Conservation (phyloP, 2,113 vertebrate genomes). For the Fregata magnificens region DNA sequence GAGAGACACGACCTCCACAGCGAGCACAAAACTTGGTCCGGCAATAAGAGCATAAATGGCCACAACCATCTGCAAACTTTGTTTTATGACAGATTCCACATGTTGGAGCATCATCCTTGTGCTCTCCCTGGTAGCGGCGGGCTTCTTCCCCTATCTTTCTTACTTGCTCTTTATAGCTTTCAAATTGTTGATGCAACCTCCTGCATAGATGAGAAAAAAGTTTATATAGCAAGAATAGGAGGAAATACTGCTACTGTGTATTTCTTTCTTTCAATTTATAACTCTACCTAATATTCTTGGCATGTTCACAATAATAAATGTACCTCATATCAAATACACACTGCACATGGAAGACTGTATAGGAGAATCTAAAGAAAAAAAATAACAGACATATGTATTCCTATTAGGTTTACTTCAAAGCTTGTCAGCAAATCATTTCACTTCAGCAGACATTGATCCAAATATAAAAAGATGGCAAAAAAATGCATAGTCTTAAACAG, state of each 20-base stretch:
- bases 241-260: neutral
- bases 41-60: conserved; percentile 97
- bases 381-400: neutral
- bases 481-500: neutral
- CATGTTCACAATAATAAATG: neutral
- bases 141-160: conserved; percentile 95
- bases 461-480: neutral
- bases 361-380: neutral
- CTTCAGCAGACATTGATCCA: neutral
- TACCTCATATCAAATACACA: neutral
- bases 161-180: conserved; percentile 99
- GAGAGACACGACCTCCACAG: conserved; percentile 94
- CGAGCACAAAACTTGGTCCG: conserved; percentile 98
- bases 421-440: neutral
- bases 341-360: neutral
- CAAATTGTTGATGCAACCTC: conserved; percentile 98
- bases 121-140: conserved; percentile 89
- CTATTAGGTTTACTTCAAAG: neutral
- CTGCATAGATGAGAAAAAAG: conserved; percentile 74
- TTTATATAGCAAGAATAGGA: conserved; percentile 32
- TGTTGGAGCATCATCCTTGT: conserved; percentile 95
- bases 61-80: conserved; percentile 97
- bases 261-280: neutral
- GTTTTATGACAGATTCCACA: conserved; percentile 98
- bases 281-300: neutral